A percentile compares a stretch with the other conserved stretches of the same genome.
These are phyloP conservation scores for Ischnura elegans DNA, from an alignment of 2,888 invertebrate species.

Conservation along the genomic window DNA sequence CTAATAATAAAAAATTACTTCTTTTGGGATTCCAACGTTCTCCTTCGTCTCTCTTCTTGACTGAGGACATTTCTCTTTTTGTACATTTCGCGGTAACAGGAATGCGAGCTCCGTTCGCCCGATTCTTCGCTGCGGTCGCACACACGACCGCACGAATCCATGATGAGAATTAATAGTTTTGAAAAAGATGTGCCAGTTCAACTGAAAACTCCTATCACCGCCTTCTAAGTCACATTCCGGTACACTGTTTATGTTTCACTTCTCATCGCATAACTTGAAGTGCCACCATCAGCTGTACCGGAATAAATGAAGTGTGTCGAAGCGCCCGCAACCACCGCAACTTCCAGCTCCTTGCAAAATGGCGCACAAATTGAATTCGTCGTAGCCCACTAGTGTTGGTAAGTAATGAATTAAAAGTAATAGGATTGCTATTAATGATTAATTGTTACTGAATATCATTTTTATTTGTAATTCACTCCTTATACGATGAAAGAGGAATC, in stretches of 20 bases:
- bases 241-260: background rate
- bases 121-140: background rate
- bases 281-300: background rate
- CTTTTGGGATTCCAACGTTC: constrained; percentile 81
- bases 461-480: too few relatives aligned
- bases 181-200: background rate
- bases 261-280: background rate
- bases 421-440: too few relatives aligned
- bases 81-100: background rate
- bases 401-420: too few relatives aligned
- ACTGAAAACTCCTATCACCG: background rate
- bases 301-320: background rate
- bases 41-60: constrained; percentile 81
- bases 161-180: background rate
- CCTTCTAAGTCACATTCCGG: background rate
- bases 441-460: too few relatives aligned
- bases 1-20: constrained; percentile 76
- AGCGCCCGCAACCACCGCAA: too few relatives aligned
- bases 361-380: too few relatives aligned
- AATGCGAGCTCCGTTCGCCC: background rate
- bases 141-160: background rate
- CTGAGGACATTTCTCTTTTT: constrained; percentile 60
- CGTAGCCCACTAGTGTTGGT: too few relatives aligned
- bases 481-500: too few relatives aligned
- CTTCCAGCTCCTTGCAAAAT: too few relatives aligned